phyloP scores from a whole-genome alignment of 2,888 invertebrate species.

The Hypsopygia costalis region DNA sequence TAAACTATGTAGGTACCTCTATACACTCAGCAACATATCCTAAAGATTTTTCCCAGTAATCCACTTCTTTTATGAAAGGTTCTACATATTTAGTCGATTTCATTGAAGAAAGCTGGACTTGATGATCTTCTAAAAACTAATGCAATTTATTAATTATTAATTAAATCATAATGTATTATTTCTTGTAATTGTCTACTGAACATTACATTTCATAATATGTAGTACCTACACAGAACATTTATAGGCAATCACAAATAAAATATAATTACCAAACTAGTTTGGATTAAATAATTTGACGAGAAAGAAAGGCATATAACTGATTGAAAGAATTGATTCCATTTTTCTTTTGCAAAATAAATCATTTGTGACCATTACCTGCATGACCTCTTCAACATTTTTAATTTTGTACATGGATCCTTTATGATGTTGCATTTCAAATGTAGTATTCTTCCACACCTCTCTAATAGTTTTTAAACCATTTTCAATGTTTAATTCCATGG shows the following conservation, averaged over 20 bases:
- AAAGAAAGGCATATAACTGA: too few relatives aligned
- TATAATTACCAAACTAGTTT: too few relatives aligned
- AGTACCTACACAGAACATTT: too few relatives aligned
- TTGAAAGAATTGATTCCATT: too few relatives aligned
- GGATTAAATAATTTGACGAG: too few relatives aligned
- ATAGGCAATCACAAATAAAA: too few relatives aligned
- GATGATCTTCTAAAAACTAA: constrained; percentile 89
- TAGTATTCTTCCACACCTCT: constrained; percentile 86
- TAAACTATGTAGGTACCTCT: constrained; percentile 84
- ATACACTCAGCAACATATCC: constrained; percentile 91
- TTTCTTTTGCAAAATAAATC: too few relatives aligned
- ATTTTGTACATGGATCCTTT: constrained; percentile 85
- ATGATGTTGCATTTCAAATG: constrained; percentile 86
- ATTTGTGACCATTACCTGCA: too few relatives aligned
- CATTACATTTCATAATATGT: too few relatives aligned
- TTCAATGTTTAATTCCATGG: constrained; percentile 94
- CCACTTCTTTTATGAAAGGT: constrained; percentile 90
- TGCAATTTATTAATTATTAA: too few relatives aligned
- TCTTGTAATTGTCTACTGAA: too few relatives aligned
- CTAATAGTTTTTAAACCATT: constrained; percentile 86
- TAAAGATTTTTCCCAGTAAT: constrained; percentile 92
- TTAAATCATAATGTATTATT: too few relatives aligned
- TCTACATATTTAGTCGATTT: constrained; percentile 93
- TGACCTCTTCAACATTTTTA: constrained; percentile 88
- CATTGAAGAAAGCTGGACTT: constrained; percentile 91